Percentiles rank a stretch among this genome's conserved stretches.
Conservation (phyloP, 1,140 invertebrate species). For the Steinernema feltiae region DNA sequence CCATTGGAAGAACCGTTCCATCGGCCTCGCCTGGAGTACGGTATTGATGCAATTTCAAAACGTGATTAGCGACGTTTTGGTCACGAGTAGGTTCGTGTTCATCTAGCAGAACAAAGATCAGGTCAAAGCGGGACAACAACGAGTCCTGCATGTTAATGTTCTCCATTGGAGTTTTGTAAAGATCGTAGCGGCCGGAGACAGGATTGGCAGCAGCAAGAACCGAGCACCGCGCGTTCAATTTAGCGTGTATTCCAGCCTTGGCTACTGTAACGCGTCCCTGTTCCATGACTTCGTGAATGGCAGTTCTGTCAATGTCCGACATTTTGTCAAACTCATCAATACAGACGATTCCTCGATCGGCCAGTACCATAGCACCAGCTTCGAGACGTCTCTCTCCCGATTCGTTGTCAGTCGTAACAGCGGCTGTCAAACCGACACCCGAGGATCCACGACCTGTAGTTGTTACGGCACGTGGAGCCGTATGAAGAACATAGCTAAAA, state of each 20-base stretch:
- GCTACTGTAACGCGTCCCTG: conserved; percentile 83
- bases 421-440: conserved; percentile 95
- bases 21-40: conserved; percentile 78
- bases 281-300: conserved; percentile 89
- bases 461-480: conserved; percentile 86
- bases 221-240: conserved; percentile 92
- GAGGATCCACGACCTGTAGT: conserved; percentile 91
- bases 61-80: conserved; percentile 86
- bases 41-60: conserved; percentile 93
- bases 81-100: conserved; percentile 79
- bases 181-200: conserved; percentile 96
- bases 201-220: conserved; percentile 98
- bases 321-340: conserved; percentile 99
- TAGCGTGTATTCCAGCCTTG: conserved; percentile 96
- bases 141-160: conserved; percentile 98
- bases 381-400: conserved; percentile 78
- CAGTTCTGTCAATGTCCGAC: conserved; percentile 98
- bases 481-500: conserved; percentile 80
- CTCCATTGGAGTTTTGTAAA: conserved; percentile 98
- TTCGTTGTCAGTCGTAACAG: conserved; percentile 89
- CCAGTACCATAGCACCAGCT: conserved; percentile 98
- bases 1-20: conserved; percentile 78
- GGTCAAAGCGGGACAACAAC: conserved; percentile 92
- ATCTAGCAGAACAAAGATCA: conserved; percentile 94
- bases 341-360: conserved; percentile 93